Base-by-base conservation (phyloP, 1,140 invertebrate genomes). In the Rhopalosiphum maidis region DNA sequence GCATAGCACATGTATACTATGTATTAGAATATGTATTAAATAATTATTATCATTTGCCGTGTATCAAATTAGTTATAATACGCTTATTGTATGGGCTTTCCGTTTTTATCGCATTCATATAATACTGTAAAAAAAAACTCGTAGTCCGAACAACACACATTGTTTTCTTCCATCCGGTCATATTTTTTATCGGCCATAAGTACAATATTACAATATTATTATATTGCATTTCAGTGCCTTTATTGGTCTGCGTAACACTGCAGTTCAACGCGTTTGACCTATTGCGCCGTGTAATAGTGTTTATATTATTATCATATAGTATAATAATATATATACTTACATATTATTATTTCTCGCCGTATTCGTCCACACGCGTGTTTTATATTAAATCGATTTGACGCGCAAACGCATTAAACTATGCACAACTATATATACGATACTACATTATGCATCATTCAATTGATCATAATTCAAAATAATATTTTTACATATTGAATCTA, bases 221-320 rank as follows among this genome's bases (percentile, higher is more conserved):
- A 37, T 82, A 41, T 22, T 83, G 22, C 22, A 41, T 83, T 83
- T 83, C n/a, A 41, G 0, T 18, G 82, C 8, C 60, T 77, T 77
- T 77, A 77, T 83, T 37, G 25, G 43, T 46, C 43, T 48, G 41
- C 86, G 86, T 77, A 77, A 77, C 60, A 77, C 15, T n/a, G 60
- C 30, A 48, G 86, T 87, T 48, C 86, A 48, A 87, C n/a, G 46
- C 46, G 86, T 87, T 87, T 87, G 46, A 87, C 86, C 86, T 87
- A 48, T 86, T 41, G 83, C 15, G 60, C 60, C 9, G 4, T 77
- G 30, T 22, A 37, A 7, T 8, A 83, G 77, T 83, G 35, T 83
- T 23, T 25, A 51, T 9, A 46, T 51, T 9, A 46, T 51, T 51
- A 51, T 51, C 48, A 51, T 51, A 51, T 51, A 51, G 48, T 51